Percentiles rank a stretch among this genome's conserved stretches.
These are phyloP conservation scores for Triplophysa dalaica DNA, from an alignment of 2,113 vertebrate genomes.

Conservation along the genomic window DNA sequence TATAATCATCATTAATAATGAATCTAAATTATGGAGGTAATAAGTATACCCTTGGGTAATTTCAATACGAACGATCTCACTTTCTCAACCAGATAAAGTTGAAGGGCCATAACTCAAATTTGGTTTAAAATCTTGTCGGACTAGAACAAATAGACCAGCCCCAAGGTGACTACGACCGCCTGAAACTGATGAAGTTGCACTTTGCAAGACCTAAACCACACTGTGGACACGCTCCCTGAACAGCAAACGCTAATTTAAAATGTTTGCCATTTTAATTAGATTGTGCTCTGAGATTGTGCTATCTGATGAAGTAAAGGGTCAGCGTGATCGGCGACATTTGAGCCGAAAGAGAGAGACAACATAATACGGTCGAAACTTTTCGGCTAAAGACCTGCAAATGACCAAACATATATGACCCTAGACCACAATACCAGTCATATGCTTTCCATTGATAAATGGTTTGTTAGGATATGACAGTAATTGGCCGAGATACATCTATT, in stretches of 20 bases:
- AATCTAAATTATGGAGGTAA: conserved; percentile 16
- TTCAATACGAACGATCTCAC: background rate
- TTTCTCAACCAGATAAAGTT: conserved; percentile 2
- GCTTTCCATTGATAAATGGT: no score
- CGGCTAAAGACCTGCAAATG: no score
- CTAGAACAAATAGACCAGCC: conserved; percentile 13
- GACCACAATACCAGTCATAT: no score
- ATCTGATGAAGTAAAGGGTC: conserved; percentile 24
- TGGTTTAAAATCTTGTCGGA: conserved; percentile 21
- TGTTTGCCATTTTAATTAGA: conserved; percentile 44
- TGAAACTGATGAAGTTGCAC: conserved; percentile 38
- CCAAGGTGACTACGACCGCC: conserved; percentile 24
- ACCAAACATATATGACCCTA: no score
- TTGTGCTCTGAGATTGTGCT: conserved; percentile 25
- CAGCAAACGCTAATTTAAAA: conserved; percentile 26
- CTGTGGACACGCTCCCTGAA: conserved; percentile 15
- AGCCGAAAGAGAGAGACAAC: background rate
- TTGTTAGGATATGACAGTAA: no score
- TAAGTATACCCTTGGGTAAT: background rate
- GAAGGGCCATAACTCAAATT: conserved; percentile 34
- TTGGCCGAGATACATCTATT: no score
- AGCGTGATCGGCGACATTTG: conserved; percentile 2
- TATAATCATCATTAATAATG: conserved; percentile 3
- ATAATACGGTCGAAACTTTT: background rate
- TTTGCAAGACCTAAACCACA: conserved; percentile 14